Conservation (phyloP, 2,888 invertebrate species). For the Sinhomidia bicolor region DNA sequence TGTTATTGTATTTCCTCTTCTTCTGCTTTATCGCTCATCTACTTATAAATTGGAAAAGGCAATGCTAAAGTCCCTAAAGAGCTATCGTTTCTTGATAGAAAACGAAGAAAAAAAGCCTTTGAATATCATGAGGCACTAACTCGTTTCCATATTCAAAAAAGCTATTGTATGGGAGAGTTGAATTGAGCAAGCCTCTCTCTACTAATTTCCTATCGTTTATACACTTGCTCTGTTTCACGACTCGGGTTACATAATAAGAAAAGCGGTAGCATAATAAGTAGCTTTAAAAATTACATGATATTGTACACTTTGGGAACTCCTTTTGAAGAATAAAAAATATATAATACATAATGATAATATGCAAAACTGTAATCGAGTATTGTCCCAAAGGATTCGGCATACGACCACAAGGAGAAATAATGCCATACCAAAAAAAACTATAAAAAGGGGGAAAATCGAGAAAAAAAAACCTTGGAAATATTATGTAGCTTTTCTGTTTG, state of each 20-base stretch:
- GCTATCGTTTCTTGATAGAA: conserved; percentile 80
- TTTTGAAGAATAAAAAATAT: conserved; percentile 15
- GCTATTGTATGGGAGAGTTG: too few relatives aligned
- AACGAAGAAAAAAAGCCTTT: conserved; percentile 65
- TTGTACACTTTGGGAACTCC: not conserved
- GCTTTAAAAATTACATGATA: not conserved
- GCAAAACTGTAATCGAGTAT: conserved; percentile 77
- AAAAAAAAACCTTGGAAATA: not conserved
- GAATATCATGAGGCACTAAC: too few relatives aligned
- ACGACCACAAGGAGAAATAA: not conserved
- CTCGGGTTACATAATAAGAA: not conserved
- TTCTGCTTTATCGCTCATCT: conserved; percentile 76
- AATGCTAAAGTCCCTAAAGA: conserved; percentile 78
- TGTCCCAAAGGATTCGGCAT: conserved; percentile 76
- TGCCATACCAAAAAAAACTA: not conserved
- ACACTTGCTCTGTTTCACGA: not conserved
- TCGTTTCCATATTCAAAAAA: too few relatives aligned
- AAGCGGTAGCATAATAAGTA: not conserved
- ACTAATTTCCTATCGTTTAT: conserved; percentile 80
- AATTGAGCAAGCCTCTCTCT: conserved; percentile 73
- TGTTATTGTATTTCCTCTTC: conserved; percentile 8
- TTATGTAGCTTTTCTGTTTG: not conserved
- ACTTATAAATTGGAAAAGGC: conserved; percentile 76
- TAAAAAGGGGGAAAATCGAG: not conserved
- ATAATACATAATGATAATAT: conserved; percentile 22